Evolutionary conservation across 2,888 invertebrate genomes (phyloP), one percentile per base, ranked within the genome.

Genomic region (Melinaea menophilus): DNA sequence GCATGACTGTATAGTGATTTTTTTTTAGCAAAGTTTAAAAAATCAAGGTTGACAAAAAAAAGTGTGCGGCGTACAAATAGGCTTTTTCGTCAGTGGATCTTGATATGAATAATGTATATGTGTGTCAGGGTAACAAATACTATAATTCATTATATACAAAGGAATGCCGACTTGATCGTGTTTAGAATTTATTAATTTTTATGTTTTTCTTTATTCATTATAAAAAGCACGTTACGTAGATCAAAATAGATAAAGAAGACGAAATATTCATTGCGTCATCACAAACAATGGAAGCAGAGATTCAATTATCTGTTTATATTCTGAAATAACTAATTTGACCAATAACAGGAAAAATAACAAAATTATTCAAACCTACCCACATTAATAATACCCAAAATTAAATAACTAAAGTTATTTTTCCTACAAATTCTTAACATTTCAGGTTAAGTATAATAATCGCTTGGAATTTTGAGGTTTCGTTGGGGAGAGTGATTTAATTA

Each of bases 91-190:
- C 69, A 69, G 61, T 62, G 58, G 55, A 47, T 34, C 64, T 58
- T 63, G 73, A 71, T 72, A 73, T 71, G 73, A 77, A 75, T 75
- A 69, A 67, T 56, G 65, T 67, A 76, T 73, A 72, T 74, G 64
- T 73, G 64, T 79, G 78, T 79, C 78, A 77, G 60, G 76, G 75
- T 22, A 65, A 69, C 68, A 58, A 63, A 69, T 67, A 69, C 69
- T 68, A 68, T 58, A 66, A 65, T 66, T 64, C 66, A 58, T 59
- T 45, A 59, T 67, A 34, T 48, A 57, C 51, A 51, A 51, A 4
- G 51, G 9, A 31, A 51, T 31, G 51, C 51, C 51, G 51, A 4
- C 51, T 2, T 9, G 31, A 22, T 31, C 51, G 51, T 51, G 51
- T 31, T 31, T 51, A 31, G 51, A 51, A 51, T 51, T 51, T 31